Percentiles rank a stretch among this genome's conserved stretches.
Conservation (phyloP, 2,888 invertebrate genomes). For the Andrena chrysosceles region DNA sequence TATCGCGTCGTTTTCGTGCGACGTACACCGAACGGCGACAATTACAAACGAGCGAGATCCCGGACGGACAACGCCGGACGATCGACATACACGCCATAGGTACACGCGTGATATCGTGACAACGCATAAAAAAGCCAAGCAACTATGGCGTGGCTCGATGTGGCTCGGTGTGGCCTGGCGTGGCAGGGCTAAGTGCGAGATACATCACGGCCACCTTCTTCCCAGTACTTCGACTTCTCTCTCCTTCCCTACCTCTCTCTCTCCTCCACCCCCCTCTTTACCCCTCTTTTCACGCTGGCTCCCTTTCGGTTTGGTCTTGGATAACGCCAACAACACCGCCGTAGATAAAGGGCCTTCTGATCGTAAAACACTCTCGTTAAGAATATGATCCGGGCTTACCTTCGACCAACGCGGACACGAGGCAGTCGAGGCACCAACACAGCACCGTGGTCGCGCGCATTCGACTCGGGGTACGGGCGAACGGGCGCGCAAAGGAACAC, state of each 20-base stretch:
- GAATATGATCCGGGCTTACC: slow-evolving; percentile 84
- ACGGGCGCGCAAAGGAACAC: slow-evolving; percentile 64
- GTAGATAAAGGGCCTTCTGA: slow-evolving; percentile 82
- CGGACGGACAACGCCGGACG: slow-evolving; percentile 67
- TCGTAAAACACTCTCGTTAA: slow-evolving; percentile 84
- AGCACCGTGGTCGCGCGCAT: slow-evolving; percentile 5
- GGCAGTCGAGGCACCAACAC: slow-evolving; percentile 55
- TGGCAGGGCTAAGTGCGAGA: slow-evolving; percentile 82
- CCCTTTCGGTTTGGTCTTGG: slow-evolving; percentile 76
- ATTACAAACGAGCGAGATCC: slow-evolving; percentile 75
- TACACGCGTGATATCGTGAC: slow-evolving; percentile 71
- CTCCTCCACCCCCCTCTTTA: slow-evolving; percentile 3
- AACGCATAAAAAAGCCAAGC: slow-evolving; percentile 66
- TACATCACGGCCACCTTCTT: slow-evolving; percentile 81
- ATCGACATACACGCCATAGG: slow-evolving; percentile 70
- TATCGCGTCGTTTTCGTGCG: slow-evolving; percentile 48
- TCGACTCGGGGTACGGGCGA: slow-evolving; percentile 43
- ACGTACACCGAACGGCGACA: slow-evolving; percentile 61
- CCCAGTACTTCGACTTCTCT: slow-evolving; percentile 58
- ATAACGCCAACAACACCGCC: slow-evolving; percentile 83
- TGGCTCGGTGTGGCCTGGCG: slow-evolving; percentile 68
- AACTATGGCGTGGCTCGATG: slow-evolving; percentile 67
- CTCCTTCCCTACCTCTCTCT: slow-evolving; percentile 40
- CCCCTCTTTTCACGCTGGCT: slow-evolving; percentile 54
- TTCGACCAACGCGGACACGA: slow-evolving; percentile 75